Conservation (phyloP, 2,888 invertebrate genomes). For the Polia nebulosa region DNA sequence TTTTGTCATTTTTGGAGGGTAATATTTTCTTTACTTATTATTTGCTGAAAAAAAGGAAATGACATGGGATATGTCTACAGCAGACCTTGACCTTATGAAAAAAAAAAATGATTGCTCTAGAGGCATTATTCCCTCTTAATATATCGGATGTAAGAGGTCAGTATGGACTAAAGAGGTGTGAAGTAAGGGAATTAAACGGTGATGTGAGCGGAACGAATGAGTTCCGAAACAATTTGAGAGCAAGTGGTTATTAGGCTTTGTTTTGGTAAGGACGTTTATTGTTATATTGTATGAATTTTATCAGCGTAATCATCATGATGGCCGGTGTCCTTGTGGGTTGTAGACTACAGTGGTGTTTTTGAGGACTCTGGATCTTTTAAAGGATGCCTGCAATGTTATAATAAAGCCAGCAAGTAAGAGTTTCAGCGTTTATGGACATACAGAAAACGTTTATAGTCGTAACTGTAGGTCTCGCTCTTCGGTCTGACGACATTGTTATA, state of each 20-base stretch:
- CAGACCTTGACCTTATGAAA: no score
- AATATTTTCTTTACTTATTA: no score
- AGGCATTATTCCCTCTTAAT: no score
- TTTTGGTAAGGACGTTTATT: slow-evolving; percentile 25
- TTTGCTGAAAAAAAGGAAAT: no score
- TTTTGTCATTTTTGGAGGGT: no score
- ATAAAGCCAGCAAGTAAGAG: no score
- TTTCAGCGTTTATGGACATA: not conserved
- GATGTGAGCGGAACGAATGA: slow-evolving; percentile 48
- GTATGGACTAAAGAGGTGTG: slow-evolving; percentile 30
- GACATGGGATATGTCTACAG: no score
- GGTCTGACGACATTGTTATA: no score
- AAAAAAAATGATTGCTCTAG: no score
- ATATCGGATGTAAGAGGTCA: slow-evolving; percentile 40
- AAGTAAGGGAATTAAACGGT: slow-evolving; percentile 27
- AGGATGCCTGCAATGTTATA: not conserved
- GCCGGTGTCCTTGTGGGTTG: not conserved
- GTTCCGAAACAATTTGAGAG: slow-evolving; percentile 30
- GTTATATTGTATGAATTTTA: slow-evolving; percentile 30
- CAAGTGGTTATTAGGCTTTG: slow-evolving; percentile 34
- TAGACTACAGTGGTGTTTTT: no score
- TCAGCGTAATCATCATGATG: slow-evolving; percentile 9
- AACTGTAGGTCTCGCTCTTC: no score
- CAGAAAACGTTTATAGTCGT: no score
- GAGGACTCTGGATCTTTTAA: not conserved